Evolutionary conservation across 2,888 invertebrate genomes (phyloP).

Genomic region (Rhorus exstirpatorius): DNA sequence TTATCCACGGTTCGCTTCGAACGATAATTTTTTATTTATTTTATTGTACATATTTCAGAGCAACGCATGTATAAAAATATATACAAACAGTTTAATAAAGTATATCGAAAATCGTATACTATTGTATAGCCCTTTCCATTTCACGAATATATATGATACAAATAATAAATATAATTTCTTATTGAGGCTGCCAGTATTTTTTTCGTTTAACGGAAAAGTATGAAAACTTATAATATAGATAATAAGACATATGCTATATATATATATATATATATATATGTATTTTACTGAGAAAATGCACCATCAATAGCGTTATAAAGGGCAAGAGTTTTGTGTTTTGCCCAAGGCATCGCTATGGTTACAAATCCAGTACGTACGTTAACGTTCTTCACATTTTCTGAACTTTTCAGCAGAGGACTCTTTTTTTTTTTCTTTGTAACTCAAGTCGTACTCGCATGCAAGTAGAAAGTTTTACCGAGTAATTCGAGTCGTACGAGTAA

Average conservation of each 20-base stretch:
- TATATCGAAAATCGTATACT: too few species aligned
- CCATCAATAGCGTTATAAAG: constrained; percentile 6
- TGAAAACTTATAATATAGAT: constrained; percentile 7
- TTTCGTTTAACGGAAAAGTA: not conserved
- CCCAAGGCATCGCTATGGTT: constrained; percentile 72
- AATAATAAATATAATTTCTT: not conserved
- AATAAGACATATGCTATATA: not conserved
- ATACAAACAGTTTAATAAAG: too few species aligned
- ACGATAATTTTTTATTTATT: too few species aligned
- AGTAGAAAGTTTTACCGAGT: not conserved
- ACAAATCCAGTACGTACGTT: constrained; percentile 65
- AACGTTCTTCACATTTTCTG: constrained; percentile 30
- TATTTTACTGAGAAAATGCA: constrained; percentile 20
- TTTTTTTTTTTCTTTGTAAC: not conserved
- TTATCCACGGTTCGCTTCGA: too few species aligned
- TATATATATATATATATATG: too few species aligned
- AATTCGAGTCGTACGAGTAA: not conserved
- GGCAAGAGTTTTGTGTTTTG: constrained; percentile 69
- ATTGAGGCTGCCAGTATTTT: not conserved
- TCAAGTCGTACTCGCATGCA: not conserved
- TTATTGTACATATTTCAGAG: too few species aligned
- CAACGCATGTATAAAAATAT: too few species aligned
- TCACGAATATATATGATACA: not conserved
- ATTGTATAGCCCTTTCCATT: too few species aligned
- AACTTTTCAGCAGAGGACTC: not conserved